Base-by-base conservation (phyloP, 2,113 vertebrate species). In the Pluvianellus socialis region DNA sequence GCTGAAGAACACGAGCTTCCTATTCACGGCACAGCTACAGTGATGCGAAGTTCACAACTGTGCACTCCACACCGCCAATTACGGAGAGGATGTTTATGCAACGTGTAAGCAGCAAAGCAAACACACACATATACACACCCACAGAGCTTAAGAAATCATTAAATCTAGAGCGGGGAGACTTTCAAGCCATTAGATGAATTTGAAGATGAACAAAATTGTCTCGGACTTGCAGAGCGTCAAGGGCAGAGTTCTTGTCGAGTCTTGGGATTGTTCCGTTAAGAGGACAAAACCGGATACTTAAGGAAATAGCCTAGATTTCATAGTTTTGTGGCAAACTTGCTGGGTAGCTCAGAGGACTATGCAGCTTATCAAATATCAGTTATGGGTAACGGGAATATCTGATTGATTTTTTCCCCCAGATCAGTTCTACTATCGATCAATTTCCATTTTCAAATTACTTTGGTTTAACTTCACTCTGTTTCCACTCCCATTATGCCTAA, bases 381-480 rank as follows among this genome's bases (percentile, higher is more conserved):
- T 23, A 2, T 1, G 9, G 16, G 50, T 14, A 87, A 74, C 14
- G 32, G 28, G 61, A 95, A 59, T 42, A 72, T 2, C 30, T 21
- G 6, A 35, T 6, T 0, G 2, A 23, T 61, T 32, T 85, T 73
- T 26, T 3, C 0, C 3, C 19, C 9, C 59, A 35, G 28, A n/a
- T 71, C 42, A 81, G 35, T 50, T 35, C 50, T 52, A 20, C 23
- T 32, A 11, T 8, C 49, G 40, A 38, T 14, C 35, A 52, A 40
- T 86, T 61, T 53, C 56, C 27, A 40, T 56, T 77, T 62, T 18
- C 50, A 59, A 23, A 32, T 38, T 35, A 16, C 45, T 84, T 26
- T 4, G 0, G 7, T 26, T 89, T 49, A 59, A n/a, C 27, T 33
- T 59, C 30, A 26, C 28, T 12, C 10, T 33, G 12, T 28, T 58